Evolutionary conservation across 2,888 invertebrate genomes (phyloP), one percentile per base, ranked within the genome.

Genomic region (Drosophila antonietae): DNA sequence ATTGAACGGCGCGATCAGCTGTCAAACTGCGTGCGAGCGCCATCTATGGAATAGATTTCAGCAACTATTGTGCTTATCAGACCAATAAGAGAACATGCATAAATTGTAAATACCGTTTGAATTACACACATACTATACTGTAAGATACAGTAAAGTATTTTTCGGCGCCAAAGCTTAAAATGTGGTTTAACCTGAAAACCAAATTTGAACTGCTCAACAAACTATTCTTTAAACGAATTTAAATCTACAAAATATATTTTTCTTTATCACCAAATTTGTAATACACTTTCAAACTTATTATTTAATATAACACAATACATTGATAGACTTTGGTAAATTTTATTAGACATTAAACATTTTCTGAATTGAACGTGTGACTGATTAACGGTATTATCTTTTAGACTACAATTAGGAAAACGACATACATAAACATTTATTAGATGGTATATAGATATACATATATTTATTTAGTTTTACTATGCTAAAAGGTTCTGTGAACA

Each of bases 401-500:
- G 35, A 56, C 43, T 62, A 76, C 47, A 64, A 59, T 56, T 76
- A 76, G 39, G 37, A 61, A 61, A 71, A 78, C 62, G 57, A 53
- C 70, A 41, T 56, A 37, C 14, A 46, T 9, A 56, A 37, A 68
- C 53, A 53, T 47, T 28, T 9, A 43, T 28, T 28, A 31, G 28
- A 41, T 18, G 60, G n/a, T 53, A 35, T 12, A 49, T 37, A 69
- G 44, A 39, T n/a, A 31, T 37, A 37, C 37, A 37, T 37, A 37
- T n/a, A 41, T 51, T 47, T 37, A 69, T 14, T 47, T 20, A 43
- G 20, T 37, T 37, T 60, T 49, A 28, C 31, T 63, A 62, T 44
- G n/a, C 68, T 74, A 60, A 60, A 53, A 23, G 67, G 75, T 74
- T 74, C 75, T 68, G 73, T 12, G 68, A 74, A 78, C 74, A 74